These are phyloP conservation scores for Cryptophagus acutangulus DNA, from an alignment of 2,888 invertebrate species.

Conservation along the genomic window DNA sequence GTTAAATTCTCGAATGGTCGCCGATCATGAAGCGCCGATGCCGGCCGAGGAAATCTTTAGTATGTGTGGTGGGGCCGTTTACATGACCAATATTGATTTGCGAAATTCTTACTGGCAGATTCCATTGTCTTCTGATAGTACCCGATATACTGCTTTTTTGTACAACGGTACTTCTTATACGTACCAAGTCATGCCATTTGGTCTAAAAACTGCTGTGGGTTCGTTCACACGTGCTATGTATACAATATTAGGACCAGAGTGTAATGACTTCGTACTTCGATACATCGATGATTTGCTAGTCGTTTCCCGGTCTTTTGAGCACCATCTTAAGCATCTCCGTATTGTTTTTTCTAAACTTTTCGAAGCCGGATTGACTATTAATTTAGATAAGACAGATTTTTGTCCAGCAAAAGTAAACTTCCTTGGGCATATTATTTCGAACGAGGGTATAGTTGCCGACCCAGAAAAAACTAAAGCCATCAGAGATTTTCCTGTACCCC, in stretches of 20 bases:
- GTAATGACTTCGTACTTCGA: slow-evolving; percentile 21
- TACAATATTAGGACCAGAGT: slow-evolving; percentile 10
- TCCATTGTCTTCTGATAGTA: slow-evolving; percentile 11
- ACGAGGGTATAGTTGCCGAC: slow-evolving; percentile 23
- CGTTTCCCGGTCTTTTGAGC: slow-evolving; percentile 23
- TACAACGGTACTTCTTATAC: slow-evolving; percentile 11
- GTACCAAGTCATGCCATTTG: slow-evolving; percentile 13
- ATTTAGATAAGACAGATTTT: slow-evolving; percentile 29
- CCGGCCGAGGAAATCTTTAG: slow-evolving; percentile 20
- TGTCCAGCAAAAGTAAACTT: slow-evolving; percentile 17
- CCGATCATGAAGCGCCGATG: slow-evolving; percentile 28
- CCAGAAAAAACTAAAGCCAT: slow-evolving; percentile 21
- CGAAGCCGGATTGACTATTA: slow-evolving; percentile 26
- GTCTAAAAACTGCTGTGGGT: slow-evolving; percentile 12
- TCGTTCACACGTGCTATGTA: slow-evolving; percentile 10
- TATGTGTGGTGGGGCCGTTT: slow-evolving; percentile 4
- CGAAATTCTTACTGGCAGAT: slow-evolving; percentile 15
- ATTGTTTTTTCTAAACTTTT: slow-evolving; percentile 21
- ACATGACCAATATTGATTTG: slow-evolving; percentile 13
- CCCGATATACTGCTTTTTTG: slow-evolving; percentile 12
- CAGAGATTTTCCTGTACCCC: slow-evolving; percentile 15
- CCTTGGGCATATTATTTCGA: slow-evolving; percentile 25
- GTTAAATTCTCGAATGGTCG: slow-evolving; percentile 31
- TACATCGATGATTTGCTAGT: slow-evolving; percentile 37
- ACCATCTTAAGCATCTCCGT: slow-evolving; percentile 25